Conservation (phyloP, 2,888 invertebrate genomes). For the Meloe dianella region DNA sequence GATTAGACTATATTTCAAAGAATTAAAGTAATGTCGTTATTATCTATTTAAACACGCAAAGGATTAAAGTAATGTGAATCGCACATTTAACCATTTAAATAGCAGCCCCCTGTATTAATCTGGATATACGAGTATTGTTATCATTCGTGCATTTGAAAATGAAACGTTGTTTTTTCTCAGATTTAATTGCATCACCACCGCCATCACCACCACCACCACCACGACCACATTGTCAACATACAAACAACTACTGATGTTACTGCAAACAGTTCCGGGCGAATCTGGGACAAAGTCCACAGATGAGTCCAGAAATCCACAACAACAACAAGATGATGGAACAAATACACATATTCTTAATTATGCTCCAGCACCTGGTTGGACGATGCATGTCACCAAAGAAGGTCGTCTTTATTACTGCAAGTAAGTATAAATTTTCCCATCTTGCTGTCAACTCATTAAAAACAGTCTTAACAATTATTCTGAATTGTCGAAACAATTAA, state of each 20-base stretch:
- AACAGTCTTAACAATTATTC: no score
- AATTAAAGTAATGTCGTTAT: no score
- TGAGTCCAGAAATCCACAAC: conserved; percentile 36
- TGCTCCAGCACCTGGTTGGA: conserved; percentile 70
- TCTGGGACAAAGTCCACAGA: conserved; percentile 38
- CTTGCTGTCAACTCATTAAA: no score
- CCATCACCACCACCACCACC: background rate
- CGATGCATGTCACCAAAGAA: conserved; percentile 77
- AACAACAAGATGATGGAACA: conserved; percentile 32
- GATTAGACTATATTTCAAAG: no score
- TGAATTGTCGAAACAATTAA: no score
- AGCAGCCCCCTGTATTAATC: background rate
- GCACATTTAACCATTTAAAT: background rate
- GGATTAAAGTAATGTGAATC: background rate
- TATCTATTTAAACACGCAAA: no score
- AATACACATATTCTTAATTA: conserved; percentile 58
- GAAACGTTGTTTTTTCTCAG: background rate
- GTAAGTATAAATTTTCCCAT: conserved; percentile 70
- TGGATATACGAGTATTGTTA: background rate
- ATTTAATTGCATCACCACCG: background rate
- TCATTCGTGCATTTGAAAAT: background rate
- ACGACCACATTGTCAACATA: background rate
- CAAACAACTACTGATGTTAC: conserved; percentile 39
- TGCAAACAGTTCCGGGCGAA: conserved; percentile 45
- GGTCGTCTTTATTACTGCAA: conserved; percentile 90